phyloP scores from a whole-genome alignment of 2,797 vertebrate species.

The Enteromius paludinosus region DNA sequence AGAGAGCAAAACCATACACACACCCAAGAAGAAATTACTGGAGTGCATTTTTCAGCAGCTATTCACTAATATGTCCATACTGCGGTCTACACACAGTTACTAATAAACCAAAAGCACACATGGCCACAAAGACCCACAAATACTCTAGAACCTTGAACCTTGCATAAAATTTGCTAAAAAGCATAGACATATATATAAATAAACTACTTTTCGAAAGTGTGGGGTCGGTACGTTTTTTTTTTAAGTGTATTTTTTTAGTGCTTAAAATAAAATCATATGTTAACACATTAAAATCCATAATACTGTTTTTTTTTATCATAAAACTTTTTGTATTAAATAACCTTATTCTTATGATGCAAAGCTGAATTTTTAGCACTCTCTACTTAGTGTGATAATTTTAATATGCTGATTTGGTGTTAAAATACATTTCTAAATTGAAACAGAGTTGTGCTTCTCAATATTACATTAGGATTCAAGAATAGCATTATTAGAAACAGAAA shows the following conservation, averaged over 20 bases:
- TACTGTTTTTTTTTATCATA: neutral
- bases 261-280: neutral
- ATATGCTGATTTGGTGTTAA: neutral
- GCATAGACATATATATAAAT: neutral
- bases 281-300: neutral
- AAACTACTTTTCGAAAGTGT: neutral
- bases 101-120: slow-evolving; percentile 13
- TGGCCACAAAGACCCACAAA: neutral
- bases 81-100: slow-evolving; percentile 9
- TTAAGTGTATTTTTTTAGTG: neutral
- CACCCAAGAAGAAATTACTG: slow-evolving; percentile 15
- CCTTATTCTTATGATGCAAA: neutral
- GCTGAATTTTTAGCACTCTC: neutral
- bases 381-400: neutral
- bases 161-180: neutral
- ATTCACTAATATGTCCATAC: slow-evolving; percentile 28
- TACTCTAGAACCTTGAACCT: slow-evolving; percentile 11
- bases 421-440: neutral
- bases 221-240: neutral
- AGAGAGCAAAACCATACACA: slow-evolving; percentile 13
- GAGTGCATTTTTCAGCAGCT: slow-evolving; percentile 39
- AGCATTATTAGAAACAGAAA: neutral
- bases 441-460: neutral
- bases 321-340: neutral
- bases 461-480: too few relatives aligned